These are phyloP conservation scores for Apis laboriosa DNA, from an alignment of 1,140 invertebrate species.

Conservation along the genomic window DNA sequence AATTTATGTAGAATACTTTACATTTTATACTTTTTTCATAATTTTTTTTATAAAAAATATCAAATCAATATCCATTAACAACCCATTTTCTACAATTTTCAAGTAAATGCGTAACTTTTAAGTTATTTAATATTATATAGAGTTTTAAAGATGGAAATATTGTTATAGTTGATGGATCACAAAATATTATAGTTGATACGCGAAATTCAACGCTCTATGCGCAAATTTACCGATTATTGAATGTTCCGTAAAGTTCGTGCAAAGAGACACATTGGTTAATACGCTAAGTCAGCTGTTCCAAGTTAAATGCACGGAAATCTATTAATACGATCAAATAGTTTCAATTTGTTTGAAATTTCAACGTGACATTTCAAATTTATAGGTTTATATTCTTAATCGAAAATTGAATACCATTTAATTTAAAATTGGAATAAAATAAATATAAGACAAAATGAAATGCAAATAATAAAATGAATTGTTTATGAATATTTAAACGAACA, in stretches of 20 bases:
- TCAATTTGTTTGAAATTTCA: neutral
- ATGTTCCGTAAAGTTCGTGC: neutral
- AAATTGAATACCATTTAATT: neutral
- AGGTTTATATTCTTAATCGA: neutral
- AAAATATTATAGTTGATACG: neutral
- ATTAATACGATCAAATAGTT: neutral
- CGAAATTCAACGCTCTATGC: neutral
- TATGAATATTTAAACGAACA: no score
- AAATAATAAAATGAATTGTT: no score
- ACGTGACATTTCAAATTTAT: neutral
- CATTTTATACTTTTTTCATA: no score
- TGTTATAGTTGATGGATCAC: neutral
- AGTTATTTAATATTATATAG: no score
- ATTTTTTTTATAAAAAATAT: no score
- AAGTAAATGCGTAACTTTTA: no score
- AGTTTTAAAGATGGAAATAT: no score
- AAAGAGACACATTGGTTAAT: conserved; percentile 9
- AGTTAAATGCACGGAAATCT: neutral
- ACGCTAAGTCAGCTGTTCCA: conserved; percentile 11
- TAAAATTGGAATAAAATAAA: no score
- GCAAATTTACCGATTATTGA: conserved; percentile 4
- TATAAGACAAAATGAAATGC: no score
- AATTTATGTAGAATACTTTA: no score
- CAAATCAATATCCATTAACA: no score
- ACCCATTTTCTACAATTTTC: no score